A percentile compares a stretch with the other conserved stretches of the same genome.
These are phyloP conservation scores for Grallaria varia DNA, from an alignment of 2,113 vertebrate genomes.

Conservation along the genomic window DNA sequence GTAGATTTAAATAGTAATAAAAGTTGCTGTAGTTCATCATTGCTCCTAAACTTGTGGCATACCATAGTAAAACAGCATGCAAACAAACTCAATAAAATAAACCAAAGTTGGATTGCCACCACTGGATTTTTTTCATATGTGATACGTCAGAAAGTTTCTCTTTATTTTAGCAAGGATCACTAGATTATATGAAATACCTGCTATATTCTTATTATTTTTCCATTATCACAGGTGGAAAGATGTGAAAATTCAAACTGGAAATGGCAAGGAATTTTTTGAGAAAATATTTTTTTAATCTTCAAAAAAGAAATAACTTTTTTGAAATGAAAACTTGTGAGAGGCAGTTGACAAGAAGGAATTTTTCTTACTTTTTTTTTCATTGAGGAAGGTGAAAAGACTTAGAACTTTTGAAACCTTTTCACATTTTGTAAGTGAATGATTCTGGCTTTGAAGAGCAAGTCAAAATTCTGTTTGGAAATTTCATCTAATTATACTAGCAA, in stretches of 20 bases:
- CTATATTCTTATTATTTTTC: background rate
- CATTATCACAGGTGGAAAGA: background rate
- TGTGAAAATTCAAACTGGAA: background rate
- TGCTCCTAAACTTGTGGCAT: background rate
- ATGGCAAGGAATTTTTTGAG: background rate
- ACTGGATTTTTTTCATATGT: background rate
- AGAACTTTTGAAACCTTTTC: background rate
- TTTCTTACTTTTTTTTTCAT: background rate
- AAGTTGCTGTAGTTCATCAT: background rate
- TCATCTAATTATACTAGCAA: background rate
- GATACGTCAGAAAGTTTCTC: background rate
- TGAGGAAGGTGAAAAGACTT: background rate
- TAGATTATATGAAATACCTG: background rate
- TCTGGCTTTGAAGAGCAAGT: background rate
- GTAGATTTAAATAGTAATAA: background rate
- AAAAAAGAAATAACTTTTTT: background rate
- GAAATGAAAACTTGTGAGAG: background rate
- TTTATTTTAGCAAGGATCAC: background rate
- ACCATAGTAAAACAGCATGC: background rate
- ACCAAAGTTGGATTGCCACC: rapidly evolving
- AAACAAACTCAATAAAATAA: background rate
- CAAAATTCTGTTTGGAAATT: background rate
- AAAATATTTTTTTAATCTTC: background rate
- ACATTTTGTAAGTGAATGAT: background rate
- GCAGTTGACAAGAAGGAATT: background rate